Percentiles rank a stretch among this genome's conserved stretches.
Evolutionary conservation across 1,140 invertebrate genomes (phyloP).

Genomic region (Cotesia chilonis): DNA sequence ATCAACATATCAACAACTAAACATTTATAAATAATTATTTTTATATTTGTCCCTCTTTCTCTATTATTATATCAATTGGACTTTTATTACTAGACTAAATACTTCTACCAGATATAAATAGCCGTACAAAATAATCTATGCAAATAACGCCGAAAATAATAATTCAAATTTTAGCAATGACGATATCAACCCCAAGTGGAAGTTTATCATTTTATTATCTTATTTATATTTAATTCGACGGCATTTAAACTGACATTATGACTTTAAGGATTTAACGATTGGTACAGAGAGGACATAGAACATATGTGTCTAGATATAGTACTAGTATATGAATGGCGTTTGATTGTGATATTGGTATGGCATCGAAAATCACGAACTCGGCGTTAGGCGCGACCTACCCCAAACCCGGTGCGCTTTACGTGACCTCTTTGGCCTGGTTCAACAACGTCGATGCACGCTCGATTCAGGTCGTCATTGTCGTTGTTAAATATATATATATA

Average conservation of each 20-base stretch:
- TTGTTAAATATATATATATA: background rate
- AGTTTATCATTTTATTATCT: too few species aligned
- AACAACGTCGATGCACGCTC: slow-evolving; percentile 24
- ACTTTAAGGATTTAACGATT: background rate
- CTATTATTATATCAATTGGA: too few species aligned
- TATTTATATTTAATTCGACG: background rate
- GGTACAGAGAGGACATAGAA: slow-evolving; percentile 8
- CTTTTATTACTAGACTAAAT: too few species aligned
- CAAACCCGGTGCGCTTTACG: slow-evolving; percentile 38
- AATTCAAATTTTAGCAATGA: too few species aligned
- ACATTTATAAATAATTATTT: background rate
- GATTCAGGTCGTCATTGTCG: slow-evolving; percentile 12
- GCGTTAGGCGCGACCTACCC: slow-evolving; percentile 40
- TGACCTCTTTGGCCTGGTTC: slow-evolving; percentile 42
- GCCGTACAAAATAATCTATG: too few species aligned
- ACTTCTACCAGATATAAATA: too few species aligned
- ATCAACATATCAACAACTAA: slow-evolving; percentile 1
- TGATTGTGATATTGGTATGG: too few species aligned
- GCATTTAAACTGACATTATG: slow-evolving; percentile 17
- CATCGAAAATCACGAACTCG: slow-evolving; percentile 38
- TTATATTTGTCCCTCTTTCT: slow-evolving; percentile 2
- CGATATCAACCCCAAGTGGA: too few species aligned
- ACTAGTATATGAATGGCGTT: too few species aligned
- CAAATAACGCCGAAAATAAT: too few species aligned
- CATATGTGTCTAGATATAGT: too few species aligned